A percentile compares a stretch with the other conserved stretches of the same genome.
Evolutionary conservation across 1,140 invertebrate genomes (phyloP).

Genomic region (Hyposmocoma kahamanoa): DNA sequence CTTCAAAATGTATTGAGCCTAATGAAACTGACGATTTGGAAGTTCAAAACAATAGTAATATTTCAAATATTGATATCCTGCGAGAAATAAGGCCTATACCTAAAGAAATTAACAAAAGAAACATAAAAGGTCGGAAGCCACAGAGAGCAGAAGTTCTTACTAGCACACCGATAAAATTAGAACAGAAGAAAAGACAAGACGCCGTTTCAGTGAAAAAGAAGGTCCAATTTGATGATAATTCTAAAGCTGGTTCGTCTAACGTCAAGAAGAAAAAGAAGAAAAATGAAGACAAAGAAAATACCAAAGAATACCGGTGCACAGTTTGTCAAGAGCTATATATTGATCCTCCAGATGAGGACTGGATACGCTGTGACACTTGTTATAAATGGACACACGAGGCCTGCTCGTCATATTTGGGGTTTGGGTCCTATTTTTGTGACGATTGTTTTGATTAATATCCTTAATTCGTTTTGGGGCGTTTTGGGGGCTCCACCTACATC

Average conservation of each 20-base stretch:
- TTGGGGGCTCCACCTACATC: too few relatives aligned
- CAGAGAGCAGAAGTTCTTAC: conserved; percentile 1
- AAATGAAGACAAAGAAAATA: background rate
- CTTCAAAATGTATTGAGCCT: too few relatives aligned
- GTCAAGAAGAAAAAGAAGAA: background rate
- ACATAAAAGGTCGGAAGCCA: background rate
- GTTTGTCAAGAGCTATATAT: background rate
- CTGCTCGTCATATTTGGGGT: conserved; percentile 1
- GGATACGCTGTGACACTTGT: conserved; percentile 1
- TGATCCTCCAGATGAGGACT: conserved; percentile 1
- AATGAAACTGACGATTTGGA: background rate
- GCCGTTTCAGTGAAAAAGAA: background rate
- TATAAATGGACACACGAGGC: conserved; percentile 4
- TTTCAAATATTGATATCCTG: background rate
- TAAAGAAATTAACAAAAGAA: background rate
- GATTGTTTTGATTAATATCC: background rate
- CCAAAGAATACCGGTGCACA: conserved; percentile 1
- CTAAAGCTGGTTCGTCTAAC: background rate
- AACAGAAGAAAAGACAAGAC: background rate
- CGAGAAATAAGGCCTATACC: background rate
- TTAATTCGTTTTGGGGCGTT: too few relatives aligned
- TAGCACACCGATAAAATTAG: background rate
- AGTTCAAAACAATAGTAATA: too few relatives aligned
- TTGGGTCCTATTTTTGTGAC: conserved; percentile 1
- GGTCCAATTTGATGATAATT: background rate